phyloP scores from a whole-genome alignment of 2,113 vertebrate species.

The Eidolon helvum region DNA sequence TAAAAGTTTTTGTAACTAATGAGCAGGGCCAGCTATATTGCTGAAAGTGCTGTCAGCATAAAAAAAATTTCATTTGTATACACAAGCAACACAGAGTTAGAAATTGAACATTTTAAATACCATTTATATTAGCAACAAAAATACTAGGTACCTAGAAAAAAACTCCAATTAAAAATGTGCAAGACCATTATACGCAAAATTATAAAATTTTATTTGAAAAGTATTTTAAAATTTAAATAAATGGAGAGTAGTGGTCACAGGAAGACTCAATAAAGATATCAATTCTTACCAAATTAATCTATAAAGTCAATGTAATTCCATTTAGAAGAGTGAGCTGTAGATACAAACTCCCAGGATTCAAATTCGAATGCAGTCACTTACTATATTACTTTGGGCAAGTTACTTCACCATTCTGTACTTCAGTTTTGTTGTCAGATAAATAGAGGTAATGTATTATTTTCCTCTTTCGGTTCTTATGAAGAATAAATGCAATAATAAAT shows the following conservation, averaged over 20 bases:
- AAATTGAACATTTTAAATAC: neutral
- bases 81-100: neutral
- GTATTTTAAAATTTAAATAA: neutral
- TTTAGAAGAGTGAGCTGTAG: neutral
- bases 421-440: neutral
- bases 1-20: neutral
- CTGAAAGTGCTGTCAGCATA: neutral
- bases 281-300: neutral
- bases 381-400: neutral
- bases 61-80: neutral
- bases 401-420: neutral
- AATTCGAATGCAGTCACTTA: neutral
- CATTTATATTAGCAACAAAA: neutral
- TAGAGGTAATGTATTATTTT: neutral
- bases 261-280: neutral
- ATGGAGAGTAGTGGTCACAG: neutral
- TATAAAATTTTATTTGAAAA: neutral
- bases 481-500: neutral
- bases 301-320: neutral
- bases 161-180: neutral
- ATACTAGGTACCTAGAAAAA: neutral
- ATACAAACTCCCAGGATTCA: neutral
- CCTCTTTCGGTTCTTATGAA: neutral
- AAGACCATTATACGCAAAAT: neutral
- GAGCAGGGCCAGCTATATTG: neutral